phyloP scores from a whole-genome alignment of 2,113 vertebrate species.

The Gymnocephalus cernua region DNA sequence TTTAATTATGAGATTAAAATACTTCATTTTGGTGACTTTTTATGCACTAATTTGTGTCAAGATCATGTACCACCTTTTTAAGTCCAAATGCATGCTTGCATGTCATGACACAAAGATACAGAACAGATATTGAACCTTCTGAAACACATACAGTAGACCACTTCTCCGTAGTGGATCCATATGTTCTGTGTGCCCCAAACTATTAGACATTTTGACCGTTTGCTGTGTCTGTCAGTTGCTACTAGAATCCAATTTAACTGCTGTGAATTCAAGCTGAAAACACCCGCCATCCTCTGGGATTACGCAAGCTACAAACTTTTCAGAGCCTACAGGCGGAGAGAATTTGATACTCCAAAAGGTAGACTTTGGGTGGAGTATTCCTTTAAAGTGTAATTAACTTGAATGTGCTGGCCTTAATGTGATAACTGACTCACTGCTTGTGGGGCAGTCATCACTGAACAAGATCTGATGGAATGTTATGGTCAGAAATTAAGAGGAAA shows the following conservation, averaged over 20 bases:
- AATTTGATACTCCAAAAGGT: not conserved
- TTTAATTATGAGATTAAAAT: too few species aligned
- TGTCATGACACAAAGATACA: not conserved
- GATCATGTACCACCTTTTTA: too few species aligned
- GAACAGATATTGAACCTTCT: not conserved
- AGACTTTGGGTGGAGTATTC: not conserved
- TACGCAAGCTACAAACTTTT: not conserved
- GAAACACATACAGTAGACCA: not conserved
- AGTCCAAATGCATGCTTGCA: too few species aligned
- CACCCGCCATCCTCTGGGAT: not conserved
- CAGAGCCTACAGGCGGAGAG: not conserved
- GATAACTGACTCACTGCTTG: constrained; percentile 3
- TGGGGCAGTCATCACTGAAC: not conserved
- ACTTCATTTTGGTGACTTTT: too few species aligned
- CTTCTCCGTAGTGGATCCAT: not conserved
- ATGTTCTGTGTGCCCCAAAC: not conserved
- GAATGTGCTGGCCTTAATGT: not conserved
- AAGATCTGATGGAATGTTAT: constrained; percentile 45
- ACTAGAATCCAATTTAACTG: not conserved
- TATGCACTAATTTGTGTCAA: too few species aligned
- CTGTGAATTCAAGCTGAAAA: not conserved
- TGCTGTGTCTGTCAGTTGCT: not conserved
- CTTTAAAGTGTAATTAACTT: constrained; percentile 16
- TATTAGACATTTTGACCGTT: not conserved
- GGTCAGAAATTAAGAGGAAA: constrained; percentile 54